A percentile compares a stretch with the other conserved stretches of the same genome.
These are phyloP conservation scores for Euphonia xanthogaster DNA, from an alignment of 2,797 vertebrate genomes.

Conservation along the genomic window DNA sequence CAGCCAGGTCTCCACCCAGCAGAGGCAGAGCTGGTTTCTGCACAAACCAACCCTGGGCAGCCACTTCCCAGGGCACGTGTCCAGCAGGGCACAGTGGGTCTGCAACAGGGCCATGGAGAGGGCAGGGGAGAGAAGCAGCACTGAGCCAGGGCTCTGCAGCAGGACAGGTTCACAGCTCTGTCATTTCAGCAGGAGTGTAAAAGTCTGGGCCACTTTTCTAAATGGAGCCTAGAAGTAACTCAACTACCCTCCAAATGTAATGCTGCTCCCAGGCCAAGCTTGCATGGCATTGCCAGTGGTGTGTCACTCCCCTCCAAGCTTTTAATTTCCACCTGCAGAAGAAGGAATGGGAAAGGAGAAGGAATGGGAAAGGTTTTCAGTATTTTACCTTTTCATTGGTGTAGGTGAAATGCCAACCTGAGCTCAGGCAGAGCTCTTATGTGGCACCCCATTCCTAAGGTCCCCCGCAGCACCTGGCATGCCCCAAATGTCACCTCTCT, in stretches of 20 bases:
- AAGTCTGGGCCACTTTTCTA: background rate
- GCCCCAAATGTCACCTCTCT: background rate
- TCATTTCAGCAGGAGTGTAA: background rate
- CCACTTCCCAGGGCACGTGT: accelerated
- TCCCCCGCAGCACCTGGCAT: background rate
- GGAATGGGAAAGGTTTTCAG: background rate
- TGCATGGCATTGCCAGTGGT: background rate
- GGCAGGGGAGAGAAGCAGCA: background rate
- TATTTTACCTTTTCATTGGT: background rate
- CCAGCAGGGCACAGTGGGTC: background rate
- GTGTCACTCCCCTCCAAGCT: background rate
- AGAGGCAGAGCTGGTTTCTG: background rate
- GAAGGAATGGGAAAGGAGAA: background rate
- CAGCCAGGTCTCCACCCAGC: background rate
- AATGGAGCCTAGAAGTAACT: background rate
- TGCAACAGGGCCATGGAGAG: background rate
- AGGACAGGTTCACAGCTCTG: background rate
- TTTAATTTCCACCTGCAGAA: background rate
- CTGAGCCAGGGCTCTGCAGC: background rate
- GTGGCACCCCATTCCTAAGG: background rate
- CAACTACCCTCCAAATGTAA: accelerated
- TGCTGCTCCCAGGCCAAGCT: background rate
- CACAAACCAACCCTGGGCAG: background rate
- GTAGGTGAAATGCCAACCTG: background rate
- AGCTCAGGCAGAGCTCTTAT: background rate